phyloP scores from a whole-genome alignment of 2,113 vertebrate species.

The Rallus limicola region DNA sequence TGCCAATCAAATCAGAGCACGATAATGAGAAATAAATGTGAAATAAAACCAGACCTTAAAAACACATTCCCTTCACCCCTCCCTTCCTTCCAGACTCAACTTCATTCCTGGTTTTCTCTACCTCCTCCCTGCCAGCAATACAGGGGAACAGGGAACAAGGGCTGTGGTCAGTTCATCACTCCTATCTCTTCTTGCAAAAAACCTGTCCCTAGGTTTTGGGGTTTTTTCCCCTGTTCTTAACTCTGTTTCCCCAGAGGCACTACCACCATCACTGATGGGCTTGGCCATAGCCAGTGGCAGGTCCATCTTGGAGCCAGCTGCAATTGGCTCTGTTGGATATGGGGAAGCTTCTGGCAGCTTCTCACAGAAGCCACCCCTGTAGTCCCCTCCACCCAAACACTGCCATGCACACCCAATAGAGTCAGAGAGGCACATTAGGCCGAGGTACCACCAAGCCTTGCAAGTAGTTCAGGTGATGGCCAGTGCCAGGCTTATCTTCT shows the following conservation, averaged over 20 bases:
- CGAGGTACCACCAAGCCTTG: background rate
- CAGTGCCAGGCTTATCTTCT: background rate
- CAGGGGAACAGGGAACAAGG: background rate
- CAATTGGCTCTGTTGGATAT: no score
- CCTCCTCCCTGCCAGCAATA: background rate
- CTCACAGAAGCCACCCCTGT: no score
- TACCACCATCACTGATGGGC: no score
- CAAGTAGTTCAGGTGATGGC: background rate
- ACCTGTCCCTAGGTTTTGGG: no score
- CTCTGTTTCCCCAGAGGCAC: background rate
- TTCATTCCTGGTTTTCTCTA: background rate
- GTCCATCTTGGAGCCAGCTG: no score
- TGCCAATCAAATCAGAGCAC: no score
- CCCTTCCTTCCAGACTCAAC: background rate
- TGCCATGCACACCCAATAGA: fast-evolving
- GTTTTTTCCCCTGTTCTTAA: background rate
- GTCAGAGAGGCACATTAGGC: background rate
- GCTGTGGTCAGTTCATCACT: background rate
- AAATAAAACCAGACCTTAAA: background rate
- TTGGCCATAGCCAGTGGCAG: no score
- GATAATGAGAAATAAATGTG: no score
- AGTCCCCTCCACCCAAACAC: background rate
- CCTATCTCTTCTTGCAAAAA: background rate
- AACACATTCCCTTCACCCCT: background rate
- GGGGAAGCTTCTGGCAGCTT: no score